phyloP scores from a whole-genome alignment of 2,888 invertebrate species.

The Brachyopa scutellaris region DNA sequence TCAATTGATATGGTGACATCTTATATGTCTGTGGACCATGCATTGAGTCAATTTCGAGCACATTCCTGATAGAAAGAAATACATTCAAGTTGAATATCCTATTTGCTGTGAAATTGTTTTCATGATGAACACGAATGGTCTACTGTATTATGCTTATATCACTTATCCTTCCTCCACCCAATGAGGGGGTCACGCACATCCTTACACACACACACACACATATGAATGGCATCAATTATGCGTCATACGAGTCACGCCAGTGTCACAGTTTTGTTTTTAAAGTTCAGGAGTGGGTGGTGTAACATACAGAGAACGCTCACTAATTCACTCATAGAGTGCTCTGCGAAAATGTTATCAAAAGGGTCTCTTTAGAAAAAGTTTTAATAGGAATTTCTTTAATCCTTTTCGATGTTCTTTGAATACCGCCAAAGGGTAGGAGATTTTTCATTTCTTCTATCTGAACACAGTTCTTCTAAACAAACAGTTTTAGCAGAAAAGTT shows the following conservation, averaged over 20 bases:
- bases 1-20: neutral
- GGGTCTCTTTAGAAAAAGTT: neutral
- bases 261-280: neutral
- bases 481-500: too few species aligned
- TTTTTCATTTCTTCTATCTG: too few species aligned
- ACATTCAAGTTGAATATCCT: neutral
- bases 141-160: neutral
- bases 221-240: slow-evolving; percentile 21
- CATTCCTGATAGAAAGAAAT: neutral
- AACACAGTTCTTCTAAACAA: too few species aligned
- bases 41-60: neutral
- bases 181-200: neutral
- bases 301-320: neutral
- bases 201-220: neutral
- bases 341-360: neutral
- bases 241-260: slow-evolving; percentile 18
- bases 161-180: slow-evolving; percentile 6
- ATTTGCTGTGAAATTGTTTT: neutral
- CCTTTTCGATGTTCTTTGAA: neutral
- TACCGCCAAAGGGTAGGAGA: neutral
- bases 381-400: slow-evolving; percentile 16
- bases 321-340: neutral
- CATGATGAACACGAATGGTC: neutral
- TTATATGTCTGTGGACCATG: too few species aligned
- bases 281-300: neutral